Evolutionary conservation across 2,888 invertebrate species (phyloP).

Genomic region (Xanthorhoe designata): DNA sequence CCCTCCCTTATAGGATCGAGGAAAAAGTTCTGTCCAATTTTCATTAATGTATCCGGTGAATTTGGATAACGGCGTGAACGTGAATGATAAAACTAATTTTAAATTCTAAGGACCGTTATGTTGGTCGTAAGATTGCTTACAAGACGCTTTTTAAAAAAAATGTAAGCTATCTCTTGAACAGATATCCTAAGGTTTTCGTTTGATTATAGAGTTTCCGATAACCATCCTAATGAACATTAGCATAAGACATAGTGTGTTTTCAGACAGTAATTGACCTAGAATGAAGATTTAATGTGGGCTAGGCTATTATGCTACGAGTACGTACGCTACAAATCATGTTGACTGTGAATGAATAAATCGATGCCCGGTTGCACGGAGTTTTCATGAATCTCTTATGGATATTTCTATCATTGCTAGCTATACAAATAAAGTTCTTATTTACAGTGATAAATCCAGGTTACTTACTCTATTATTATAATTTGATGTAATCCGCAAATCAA

Average conservation of each 20-base stretch:
- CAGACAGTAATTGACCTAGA: neutral
- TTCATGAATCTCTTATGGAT: slow-evolving; percentile 3
- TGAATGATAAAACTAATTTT: slow-evolving; percentile 39
- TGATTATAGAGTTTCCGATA: neutral
- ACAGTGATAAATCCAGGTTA: neutral
- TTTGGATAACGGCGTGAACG: slow-evolving; percentile 39
- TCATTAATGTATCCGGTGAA: slow-evolving; percentile 43
- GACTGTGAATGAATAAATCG: slow-evolving; percentile 7
- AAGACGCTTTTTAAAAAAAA: slow-evolving; percentile 10
- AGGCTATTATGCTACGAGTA: neutral
- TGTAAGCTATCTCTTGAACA: slow-evolving; percentile 6
- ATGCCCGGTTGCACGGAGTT: neutral
- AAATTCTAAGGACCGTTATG: slow-evolving; percentile 32
- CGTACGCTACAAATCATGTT: neutral
- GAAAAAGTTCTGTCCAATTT: slow-evolving; percentile 44
- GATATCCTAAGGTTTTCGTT: neutral
- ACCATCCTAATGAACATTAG: neutral
- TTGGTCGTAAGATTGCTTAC: slow-evolving; percentile 19
- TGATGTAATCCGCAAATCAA: slow-evolving; percentile 16
- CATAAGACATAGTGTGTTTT: neutral
- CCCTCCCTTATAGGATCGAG: slow-evolving; percentile 29
- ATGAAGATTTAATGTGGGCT: neutral
- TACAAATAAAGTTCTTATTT: neutral
- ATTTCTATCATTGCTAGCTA: neutral
- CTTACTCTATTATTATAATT: slow-evolving; percentile 9